A percentile compares a stretch with the other conserved stretches of the same genome.
Conservation (phyloP, 2,113 vertebrate species). For the Cyprinodon tularosa region DNA sequence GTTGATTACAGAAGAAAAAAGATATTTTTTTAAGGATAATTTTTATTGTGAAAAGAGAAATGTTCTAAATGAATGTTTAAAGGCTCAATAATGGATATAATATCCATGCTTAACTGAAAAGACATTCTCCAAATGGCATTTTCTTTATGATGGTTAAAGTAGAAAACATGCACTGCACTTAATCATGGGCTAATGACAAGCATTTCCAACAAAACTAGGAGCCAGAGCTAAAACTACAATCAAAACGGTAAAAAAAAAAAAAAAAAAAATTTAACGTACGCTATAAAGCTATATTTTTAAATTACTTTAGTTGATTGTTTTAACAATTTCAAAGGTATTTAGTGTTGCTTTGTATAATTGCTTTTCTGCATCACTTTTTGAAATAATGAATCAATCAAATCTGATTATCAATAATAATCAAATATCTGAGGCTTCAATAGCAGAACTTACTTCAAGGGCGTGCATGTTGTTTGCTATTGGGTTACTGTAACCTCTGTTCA, state of each 20-base stretch:
- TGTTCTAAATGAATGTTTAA: too few relatives aligned
- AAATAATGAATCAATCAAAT: not conserved
- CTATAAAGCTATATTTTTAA: not conserved
- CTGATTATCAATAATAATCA: too few relatives aligned
- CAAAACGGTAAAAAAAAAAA: not conserved
- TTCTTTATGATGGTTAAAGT: too few relatives aligned
- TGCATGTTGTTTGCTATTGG: not conserved
- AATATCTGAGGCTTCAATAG: not conserved
- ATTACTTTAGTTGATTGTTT: not conserved
- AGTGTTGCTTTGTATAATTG: not conserved
- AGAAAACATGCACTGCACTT: not conserved
- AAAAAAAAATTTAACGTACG: not conserved
- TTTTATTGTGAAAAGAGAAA: too few relatives aligned
- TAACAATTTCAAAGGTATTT: not conserved
- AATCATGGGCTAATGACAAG: not conserved
- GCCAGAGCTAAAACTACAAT: not conserved
- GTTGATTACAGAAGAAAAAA: too few relatives aligned
- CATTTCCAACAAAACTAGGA: too few relatives aligned
- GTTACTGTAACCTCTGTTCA: conserved; percentile 3
- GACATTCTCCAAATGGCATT: too few relatives aligned
- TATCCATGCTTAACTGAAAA: too few relatives aligned
- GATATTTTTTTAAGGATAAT: too few relatives aligned
- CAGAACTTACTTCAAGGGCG: not conserved
- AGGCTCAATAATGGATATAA: too few relatives aligned
- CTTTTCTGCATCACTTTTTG: not conserved